Evolutionary conservation across 2,113 vertebrate species (phyloP), one percentile per base, ranked within the genome.

Genomic region (Sander lucioperca): DNA sequence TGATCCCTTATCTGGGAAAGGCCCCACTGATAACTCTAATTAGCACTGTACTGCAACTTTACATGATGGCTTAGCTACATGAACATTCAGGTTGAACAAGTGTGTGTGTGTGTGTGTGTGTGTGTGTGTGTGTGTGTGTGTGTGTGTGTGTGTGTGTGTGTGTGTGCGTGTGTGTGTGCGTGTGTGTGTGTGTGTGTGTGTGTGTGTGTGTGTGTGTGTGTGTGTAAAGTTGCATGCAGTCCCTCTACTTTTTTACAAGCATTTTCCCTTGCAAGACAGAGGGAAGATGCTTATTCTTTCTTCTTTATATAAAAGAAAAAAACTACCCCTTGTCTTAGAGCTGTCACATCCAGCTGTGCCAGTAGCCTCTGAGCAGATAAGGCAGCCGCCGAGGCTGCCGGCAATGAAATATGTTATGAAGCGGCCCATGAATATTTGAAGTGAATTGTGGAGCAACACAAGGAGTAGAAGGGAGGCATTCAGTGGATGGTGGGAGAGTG

Each of bases 381-480:
- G 63, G 74, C 67, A 79, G 82, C 87, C 66, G 71, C 56, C 56
- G 57, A 86, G 67, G 83, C 80, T 68, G 57, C 50, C 16, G 23
- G 71, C 70, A 74, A 73, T 62, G 69, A 77, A 86, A 92, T 76
- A 70, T 27, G 57, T 61, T 84, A 76, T 80, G 76, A 83, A 89
- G 86, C 70, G 51, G 36, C 61, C 50, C 65, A 90, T 93, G 63
- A 90, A 92, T 89, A 91, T 92, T 88, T 93, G 79, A 93, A 73
- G 73, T 18, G 16, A 30, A 73, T 45, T 27, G 62, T 50, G 83
- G 81, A 74, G 74, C 39, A 76, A 82, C 65, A 59, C 10, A 21
- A 80, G 81, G 83, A 77, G 73, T 67, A 27, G 67, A 25, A 23
- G 1, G 9, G 76, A 79, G 68, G 83, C 30, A 4, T 70, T 74